Base-by-base conservation (phyloP, 2,113 vertebrate genomes). In the Corythornis vintsioides region DNA sequence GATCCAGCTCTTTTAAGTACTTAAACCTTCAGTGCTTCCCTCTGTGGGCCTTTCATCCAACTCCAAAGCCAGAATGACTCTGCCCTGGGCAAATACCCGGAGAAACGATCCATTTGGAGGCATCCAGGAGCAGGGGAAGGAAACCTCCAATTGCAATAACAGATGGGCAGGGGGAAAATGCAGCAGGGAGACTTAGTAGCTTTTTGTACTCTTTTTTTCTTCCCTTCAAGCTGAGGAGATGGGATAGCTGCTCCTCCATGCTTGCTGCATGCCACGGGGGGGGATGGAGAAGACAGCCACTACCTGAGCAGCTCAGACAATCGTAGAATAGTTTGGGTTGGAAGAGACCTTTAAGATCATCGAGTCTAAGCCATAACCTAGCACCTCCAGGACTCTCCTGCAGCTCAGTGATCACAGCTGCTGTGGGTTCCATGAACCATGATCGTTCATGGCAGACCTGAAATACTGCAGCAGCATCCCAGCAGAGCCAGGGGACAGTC, bases 181-280 rank as follows among this genome's bases (percentile, higher is more conserved):
- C 78, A 86, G 55, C 66, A 73, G 83, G 66, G 45, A 92, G 29
- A 28, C 61, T 84, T 45, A 82, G 59, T 45, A 85, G 50, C 29
- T 8, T 82, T 92, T 79, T 91, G 42, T 69, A 24, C 29, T 85
- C 20, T 38, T 92, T 45, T 92, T 87, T 79, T 63, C 50, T 45
- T 72, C 15, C 4, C 28, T 29, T 16, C 61, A 50, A 79, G 31
- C 28, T 8, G 57, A 45, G 74, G 50, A 69, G 77, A 14, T 61
- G 60, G 65, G 67, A 8, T 48, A 15, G 38, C 50, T 66, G 16
- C 45, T 84, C n/a, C 55, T 73, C 26, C 1, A 2, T 1, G 1
- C 67, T 70, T 1, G 0, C 76, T 59, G 28, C 35, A 9, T 0
- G 0, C 33, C 42, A 0, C 2, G 45, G 72, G 7, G 33, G 33